Conservation (phyloP, 1,140 invertebrate species). For the Paralvinella palmiformis region DNA sequence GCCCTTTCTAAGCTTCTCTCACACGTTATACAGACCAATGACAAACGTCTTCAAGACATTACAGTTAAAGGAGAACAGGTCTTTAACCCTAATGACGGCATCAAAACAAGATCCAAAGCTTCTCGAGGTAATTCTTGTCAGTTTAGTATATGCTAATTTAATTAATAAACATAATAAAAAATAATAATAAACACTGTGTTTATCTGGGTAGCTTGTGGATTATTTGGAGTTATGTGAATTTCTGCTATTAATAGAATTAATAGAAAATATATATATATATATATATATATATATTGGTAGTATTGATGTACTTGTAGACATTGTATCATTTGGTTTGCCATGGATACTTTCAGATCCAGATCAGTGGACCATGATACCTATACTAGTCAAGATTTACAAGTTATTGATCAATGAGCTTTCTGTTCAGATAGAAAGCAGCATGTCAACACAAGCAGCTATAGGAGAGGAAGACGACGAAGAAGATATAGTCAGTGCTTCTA, state of each 20-base stretch:
- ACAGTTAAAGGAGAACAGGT: constrained; percentile 56
- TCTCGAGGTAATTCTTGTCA: constrained; percentile 21
- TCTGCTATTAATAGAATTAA: no score
- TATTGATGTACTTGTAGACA: no score
- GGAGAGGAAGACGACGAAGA: constrained; percentile 31
- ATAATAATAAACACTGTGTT: constrained; percentile 12
- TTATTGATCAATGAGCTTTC: constrained; percentile 57
- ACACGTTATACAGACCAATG: constrained; percentile 54
- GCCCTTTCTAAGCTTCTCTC: constrained; percentile 56
- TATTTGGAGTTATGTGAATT: no score
- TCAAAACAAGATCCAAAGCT: constrained; percentile 53
- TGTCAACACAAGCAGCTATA: constrained; percentile 28
- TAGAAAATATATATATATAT: no score
- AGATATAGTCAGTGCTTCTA: no score
- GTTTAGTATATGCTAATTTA: background rate
- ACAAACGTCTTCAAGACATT: constrained; percentile 53
- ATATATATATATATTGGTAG: no score
- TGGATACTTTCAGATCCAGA: constrained; percentile 51
- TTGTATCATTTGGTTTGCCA: no score
- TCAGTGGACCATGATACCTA: constrained; percentile 56
- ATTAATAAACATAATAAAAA: background rate
- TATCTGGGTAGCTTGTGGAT: no score
- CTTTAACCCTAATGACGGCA: constrained; percentile 34
- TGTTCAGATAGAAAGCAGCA: constrained; percentile 50
- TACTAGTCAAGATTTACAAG: constrained; percentile 60